These are phyloP conservation scores for Salvelinus sp. DNA, from an alignment of 2,113 vertebrate genomes.

Conservation along the genomic window DNA sequence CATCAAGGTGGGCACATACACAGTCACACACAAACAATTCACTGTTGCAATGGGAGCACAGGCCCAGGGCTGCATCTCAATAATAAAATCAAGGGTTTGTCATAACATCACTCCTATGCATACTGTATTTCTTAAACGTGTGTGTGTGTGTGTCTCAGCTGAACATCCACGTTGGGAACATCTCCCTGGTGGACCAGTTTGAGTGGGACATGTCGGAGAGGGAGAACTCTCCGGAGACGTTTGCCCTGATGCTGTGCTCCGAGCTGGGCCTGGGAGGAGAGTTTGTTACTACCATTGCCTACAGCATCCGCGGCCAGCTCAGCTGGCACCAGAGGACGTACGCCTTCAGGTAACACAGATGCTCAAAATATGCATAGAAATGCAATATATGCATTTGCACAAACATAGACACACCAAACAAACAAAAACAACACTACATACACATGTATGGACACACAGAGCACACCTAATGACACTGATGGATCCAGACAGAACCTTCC, in stretches of 20 bases:
- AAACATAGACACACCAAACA: neutral
- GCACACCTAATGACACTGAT: neutral
- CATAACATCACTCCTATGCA: neutral
- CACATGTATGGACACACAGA: no score
- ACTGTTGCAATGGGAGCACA: no score
- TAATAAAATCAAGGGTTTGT: neutral
- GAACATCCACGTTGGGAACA: slow-evolving; percentile 98
- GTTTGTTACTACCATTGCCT: slow-evolving; percentile 97
- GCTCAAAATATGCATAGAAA: no score
- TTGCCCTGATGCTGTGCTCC: slow-evolving; percentile 95
- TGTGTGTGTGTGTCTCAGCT: slow-evolving; percentile 71
- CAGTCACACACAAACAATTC: neutral
- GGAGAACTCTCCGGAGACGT: slow-evolving; percentile 96
- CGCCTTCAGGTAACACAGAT: slow-evolving; percentile 86
- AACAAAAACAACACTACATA: neutral
- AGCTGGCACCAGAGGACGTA: slow-evolving; percentile 99
- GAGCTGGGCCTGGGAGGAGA: slow-evolving; percentile 95
- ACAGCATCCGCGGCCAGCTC: slow-evolving; percentile 97
- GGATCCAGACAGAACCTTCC: no score
- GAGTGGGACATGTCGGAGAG: slow-evolving; percentile 99
- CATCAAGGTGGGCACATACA: slow-evolving; percentile 82
- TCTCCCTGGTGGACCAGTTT: slow-evolving; percentile 98
- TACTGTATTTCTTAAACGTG: neutral
- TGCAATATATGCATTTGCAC: neutral
- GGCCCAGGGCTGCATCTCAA: no score